Evolutionary conservation across 2,797 vertebrate genomes (phyloP), one percentile per base, ranked within the genome.

Genomic region (Simalia tracyae): DNA sequence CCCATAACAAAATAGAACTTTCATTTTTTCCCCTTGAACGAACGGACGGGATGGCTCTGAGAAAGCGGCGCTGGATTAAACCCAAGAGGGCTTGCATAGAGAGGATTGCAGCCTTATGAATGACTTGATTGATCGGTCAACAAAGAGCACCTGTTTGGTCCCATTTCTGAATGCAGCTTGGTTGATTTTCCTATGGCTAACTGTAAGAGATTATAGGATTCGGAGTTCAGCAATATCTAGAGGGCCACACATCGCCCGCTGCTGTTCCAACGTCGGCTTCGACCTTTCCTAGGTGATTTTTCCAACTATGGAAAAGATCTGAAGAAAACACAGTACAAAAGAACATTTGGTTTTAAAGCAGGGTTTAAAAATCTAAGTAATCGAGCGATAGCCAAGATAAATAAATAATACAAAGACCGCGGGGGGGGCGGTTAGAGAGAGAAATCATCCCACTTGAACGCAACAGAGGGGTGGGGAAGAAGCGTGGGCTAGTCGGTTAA

Each of bases 321-420:
- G 17, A 63, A 81, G 19, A 81, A 19, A 81, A 81, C 46, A 42
- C 36, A 2, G 19, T 46, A 46, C 17, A 81, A 81, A 81, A 24
- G 19, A 81, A 36, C 36, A 63, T 81, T 42, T 26, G 8, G 14
- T 90, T 63, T 87, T 31, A 14, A 63, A 63, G 59, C 22, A 36
- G 12, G 10, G 57, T 85, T 92, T 90, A 81, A 93, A 81, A 91
- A 36, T 15, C 59, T 72, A 63, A 31, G 88, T 26, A 86, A 96
- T 90, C 89, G 85, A 90, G 56, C 90, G 50, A 11, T 17, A 89
- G 89, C 61, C 31, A 15, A 50, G 93, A 93, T 57, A 56, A 12
- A 90, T 92, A 81, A 63, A 10, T 24, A 81, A 4, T 46, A 22
- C 7, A 4, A 22, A 76, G 10, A 81, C 6, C 31, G 36, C 46